Conservation (phyloP, 92 coral and sea anemone species). For the Epizoanthus rinbou region DNA sequence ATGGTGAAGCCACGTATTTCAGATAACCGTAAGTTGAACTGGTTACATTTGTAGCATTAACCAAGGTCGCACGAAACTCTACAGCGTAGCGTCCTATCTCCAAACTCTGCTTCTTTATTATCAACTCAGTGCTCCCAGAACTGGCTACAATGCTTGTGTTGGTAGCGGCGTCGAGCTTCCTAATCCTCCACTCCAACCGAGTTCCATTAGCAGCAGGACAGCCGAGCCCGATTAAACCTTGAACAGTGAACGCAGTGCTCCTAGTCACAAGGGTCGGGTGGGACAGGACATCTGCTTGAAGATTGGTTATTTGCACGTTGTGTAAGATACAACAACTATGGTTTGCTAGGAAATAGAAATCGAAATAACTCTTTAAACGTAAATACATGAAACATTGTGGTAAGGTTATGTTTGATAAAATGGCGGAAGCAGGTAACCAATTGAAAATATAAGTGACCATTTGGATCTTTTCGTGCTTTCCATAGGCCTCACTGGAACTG, state of each 20-base stretch:
- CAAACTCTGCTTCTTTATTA: constrained; percentile 26
- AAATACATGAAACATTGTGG: too few relatives aligned
- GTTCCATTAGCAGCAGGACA: neutral
- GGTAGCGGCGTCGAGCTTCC: neutral
- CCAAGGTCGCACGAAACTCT: constrained; percentile 7
- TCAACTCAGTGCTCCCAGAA: constrained; percentile 1
- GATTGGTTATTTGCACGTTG: constrained; percentile 26
- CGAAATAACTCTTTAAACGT: too few relatives aligned
- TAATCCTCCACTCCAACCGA: constrained; percentile 15
- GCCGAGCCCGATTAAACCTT: constrained; percentile 6
- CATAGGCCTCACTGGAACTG: too few relatives aligned
- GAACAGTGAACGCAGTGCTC: constrained; percentile 15
- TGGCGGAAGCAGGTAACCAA: too few relatives aligned
- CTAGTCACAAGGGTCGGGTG: neutral
- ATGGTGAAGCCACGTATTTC: constrained; percentile 21
- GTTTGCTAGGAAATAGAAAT: neutral
- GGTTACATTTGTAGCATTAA: neutral
- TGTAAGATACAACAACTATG: constrained; percentile 23
- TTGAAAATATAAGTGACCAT: too few relatives aligned
- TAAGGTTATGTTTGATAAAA: too few relatives aligned
- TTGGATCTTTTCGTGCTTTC: too few relatives aligned
- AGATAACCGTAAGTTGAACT: constrained; percentile 24
- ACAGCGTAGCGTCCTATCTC: constrained; percentile 39
- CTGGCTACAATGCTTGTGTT: constrained; percentile 10
- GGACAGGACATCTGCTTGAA: neutral